Conservation (phyloP, 2,888 invertebrate species). For the Eupithecia tripunctaria region DNA sequence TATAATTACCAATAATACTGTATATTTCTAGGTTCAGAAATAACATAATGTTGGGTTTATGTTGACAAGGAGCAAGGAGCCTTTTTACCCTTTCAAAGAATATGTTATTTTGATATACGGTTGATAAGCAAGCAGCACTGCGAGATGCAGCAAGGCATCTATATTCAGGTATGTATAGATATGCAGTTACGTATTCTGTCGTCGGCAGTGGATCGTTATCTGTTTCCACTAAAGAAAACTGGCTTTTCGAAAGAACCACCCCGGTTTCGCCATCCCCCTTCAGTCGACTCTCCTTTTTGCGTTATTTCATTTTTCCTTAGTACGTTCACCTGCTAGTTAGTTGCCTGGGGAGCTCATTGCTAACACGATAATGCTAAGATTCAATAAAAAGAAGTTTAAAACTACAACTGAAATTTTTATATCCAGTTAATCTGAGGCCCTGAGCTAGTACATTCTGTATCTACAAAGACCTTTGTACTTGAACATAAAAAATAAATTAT, state of each 20-base stretch:
- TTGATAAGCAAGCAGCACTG: conserved; percentile 64
- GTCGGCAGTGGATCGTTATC: conserved; percentile 84
- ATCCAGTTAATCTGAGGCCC: no score
- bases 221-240: conserved; percentile 84
- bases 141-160: conserved; percentile 62
- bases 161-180: conserved; percentile 58
- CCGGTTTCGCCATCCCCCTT: conserved; percentile 68
- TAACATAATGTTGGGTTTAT: no score
- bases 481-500: no score
- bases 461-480: no score
- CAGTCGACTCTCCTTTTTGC: conserved; percentile 75
- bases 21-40: no score
- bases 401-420: no score
- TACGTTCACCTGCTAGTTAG: conserved; percentile 82
- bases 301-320: conserved; percentile 83
- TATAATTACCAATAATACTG: no score
- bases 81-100: conserved; percentile 63
- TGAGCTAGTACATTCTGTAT: no score
- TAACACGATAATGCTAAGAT: conserved; percentile 24
- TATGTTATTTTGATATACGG: conserved; percentile 71
- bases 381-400: neutral
- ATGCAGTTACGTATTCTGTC: conserved; percentile 83
- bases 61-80: conserved; percentile 27
- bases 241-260: conserved; percentile 82
- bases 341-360: conserved; percentile 72